Percentiles rank a stretch among this genome's conserved stretches.
Evolutionary conservation across 1,140 invertebrate species (phyloP).

Genomic region (Cephus cinctus): DNA sequence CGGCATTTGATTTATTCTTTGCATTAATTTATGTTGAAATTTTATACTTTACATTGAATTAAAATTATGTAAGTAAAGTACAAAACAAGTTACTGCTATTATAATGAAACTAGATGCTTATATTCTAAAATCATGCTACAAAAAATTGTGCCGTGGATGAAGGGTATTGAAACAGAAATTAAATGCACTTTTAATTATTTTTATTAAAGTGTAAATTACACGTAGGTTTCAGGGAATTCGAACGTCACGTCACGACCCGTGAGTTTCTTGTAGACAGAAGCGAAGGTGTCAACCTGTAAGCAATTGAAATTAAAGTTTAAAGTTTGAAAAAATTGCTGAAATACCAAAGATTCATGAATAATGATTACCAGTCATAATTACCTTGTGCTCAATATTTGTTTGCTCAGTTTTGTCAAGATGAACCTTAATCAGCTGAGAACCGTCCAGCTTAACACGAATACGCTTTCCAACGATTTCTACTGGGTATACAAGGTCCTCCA

Average conservation of each 20-base stretch:
- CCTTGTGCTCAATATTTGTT: constrained; percentile 99
- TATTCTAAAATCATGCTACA: no score
- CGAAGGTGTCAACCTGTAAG: constrained; percentile 94
- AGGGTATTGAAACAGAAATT: no score
- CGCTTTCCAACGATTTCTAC: constrained; percentile 99
- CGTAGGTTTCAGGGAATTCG: constrained; percentile 97
- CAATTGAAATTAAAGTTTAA: constrained; percentile 32
- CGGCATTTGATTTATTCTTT: no score
- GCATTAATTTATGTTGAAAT: no score
- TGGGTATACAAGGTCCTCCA: constrained; percentile 97
- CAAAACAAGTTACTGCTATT: no score
- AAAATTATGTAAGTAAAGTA: no score
- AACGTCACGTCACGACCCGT: constrained; percentile 98
- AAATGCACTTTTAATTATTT: constrained; percentile 27
- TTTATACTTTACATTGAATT: no score
- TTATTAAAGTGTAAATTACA: constrained; percentile 69
- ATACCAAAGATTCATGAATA: not conserved
- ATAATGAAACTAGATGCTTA: no score
- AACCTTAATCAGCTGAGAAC: constrained; percentile 95
- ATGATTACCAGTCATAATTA: constrained; percentile 51
- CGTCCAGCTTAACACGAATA: constrained; percentile 93
- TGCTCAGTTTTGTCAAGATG: constrained; percentile 98
- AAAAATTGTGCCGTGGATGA: no score
- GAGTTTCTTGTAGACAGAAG: constrained; percentile 97
- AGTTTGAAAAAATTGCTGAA: not conserved